Conservation (phyloP, 2,888 invertebrate genomes). For the Rutpela maculata region DNA sequence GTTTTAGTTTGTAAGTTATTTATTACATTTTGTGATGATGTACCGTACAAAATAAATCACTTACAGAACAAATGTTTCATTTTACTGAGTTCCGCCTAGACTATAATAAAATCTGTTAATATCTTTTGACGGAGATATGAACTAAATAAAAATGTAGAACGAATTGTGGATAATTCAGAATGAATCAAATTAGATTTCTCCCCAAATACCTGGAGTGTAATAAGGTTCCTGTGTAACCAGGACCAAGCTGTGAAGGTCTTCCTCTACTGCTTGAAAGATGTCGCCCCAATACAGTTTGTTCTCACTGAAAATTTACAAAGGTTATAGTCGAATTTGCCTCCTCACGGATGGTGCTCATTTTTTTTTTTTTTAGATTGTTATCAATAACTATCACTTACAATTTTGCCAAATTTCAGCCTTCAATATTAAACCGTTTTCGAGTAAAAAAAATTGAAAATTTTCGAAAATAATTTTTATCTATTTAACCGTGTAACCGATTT, state of each 20-base stretch:
- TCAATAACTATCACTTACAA: too few relatives aligned
- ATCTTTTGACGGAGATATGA: background rate
- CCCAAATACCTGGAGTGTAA: background rate
- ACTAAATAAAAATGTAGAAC: background rate
- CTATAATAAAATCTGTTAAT: too few relatives aligned
- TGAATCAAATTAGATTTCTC: background rate
- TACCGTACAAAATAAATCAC: slow-evolving; percentile 23
- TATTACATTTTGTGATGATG: slow-evolving; percentile 32
- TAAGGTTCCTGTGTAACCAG: background rate
- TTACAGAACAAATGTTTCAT: background rate
- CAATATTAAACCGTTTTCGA: too few relatives aligned
- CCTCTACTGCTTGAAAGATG: background rate
- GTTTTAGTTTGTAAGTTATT: background rate
- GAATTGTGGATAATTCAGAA: background rate
- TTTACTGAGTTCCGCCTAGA: background rate
- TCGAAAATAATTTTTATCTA: too few relatives aligned
- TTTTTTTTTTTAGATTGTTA: too few relatives aligned
- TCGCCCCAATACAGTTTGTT: background rate
- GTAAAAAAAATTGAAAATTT: too few relatives aligned
- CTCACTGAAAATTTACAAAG: too few relatives aligned
- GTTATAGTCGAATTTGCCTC: too few relatives aligned
- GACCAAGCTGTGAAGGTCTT: background rate
- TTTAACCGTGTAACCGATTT: too few relatives aligned
- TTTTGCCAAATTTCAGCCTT: too few relatives aligned
- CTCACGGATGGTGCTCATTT: too few relatives aligned